A percentile compares a stretch with the other conserved stretches of the same genome.
phyloP scores from a whole-genome alignment of 2,888 invertebrate genomes.

The Andricus curvator region DNA sequence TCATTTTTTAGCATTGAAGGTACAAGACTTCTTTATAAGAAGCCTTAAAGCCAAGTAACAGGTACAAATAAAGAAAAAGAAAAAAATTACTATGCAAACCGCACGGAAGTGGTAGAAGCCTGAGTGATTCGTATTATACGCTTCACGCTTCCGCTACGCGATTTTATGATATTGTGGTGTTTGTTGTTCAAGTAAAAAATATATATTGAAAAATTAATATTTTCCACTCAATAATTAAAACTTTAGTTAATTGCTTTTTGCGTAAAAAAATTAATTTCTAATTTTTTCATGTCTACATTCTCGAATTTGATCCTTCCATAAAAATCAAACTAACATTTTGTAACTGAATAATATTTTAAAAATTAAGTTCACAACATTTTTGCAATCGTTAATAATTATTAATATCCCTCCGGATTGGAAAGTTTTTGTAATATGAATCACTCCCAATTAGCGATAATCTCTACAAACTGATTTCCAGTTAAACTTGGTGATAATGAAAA shows the following conservation, averaged over 20 bases:
- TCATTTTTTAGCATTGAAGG: not conserved
- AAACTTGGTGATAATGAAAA: conserved; percentile 6
- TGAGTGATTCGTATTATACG: conserved; percentile 54
- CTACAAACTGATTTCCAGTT: not conserved
- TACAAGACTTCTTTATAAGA: not conserved
- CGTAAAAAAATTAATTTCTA: too few species aligned
- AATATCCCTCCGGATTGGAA: not conserved
- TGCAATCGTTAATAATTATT: too few species aligned
- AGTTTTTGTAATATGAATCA: not conserved
- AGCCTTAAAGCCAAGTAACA: not conserved
- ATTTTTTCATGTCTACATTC: too few species aligned
- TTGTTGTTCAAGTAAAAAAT: not conserved
- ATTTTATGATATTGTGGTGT: conserved; percentile 38
- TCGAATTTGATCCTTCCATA: too few species aligned
- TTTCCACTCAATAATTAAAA: not conserved
- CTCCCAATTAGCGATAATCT: not conserved
- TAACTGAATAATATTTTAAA: not conserved
- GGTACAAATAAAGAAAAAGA: not conserved
- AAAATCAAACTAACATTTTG: too few species aligned
- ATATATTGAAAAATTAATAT: not conserved
- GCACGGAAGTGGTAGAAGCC: conserved; percentile 44
- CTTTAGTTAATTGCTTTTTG: too few species aligned
- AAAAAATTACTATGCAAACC: not conserved
- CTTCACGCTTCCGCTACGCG: conserved; percentile 54
- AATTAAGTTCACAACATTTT: not conserved